phyloP scores from a whole-genome alignment of 2,113 vertebrate species.

The Pseudorasbora parva region DNA sequence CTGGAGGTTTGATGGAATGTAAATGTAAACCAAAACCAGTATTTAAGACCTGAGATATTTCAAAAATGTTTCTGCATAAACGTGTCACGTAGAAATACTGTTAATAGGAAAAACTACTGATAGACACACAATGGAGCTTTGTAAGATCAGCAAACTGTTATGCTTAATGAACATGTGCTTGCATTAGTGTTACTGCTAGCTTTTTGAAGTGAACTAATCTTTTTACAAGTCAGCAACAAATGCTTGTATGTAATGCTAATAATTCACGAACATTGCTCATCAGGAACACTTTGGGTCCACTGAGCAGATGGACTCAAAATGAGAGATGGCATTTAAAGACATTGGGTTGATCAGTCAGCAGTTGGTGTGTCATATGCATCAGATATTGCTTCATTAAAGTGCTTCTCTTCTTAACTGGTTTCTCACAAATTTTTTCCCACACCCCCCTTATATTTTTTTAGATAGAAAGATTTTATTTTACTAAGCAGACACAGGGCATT shows the following conservation, averaged over 20 bases:
- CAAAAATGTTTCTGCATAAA: conserved; percentile 36
- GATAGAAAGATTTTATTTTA: too few relatives aligned
- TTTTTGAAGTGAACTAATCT: neutral
- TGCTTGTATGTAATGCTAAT: conserved; percentile 31
- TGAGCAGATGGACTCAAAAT: conserved; percentile 1
- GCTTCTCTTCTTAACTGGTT: conserved; percentile 8
- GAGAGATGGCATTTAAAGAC: conserved; percentile 46
- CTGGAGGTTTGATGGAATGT: conserved; percentile 27
- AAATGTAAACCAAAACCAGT: conserved; percentile 17
- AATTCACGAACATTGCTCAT: conserved; percentile 10
- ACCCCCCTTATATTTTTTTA: too few relatives aligned
- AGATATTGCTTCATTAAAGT: conserved; percentile 10
- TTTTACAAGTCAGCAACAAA: conserved; percentile 16
- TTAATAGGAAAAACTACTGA: conserved; percentile 26
- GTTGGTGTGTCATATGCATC: conserved; percentile 14
- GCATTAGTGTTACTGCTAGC: neutral
- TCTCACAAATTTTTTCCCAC: neutral
- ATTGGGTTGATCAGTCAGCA: conserved; percentile 38
- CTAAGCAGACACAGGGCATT: too few relatives aligned
- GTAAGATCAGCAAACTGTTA: neutral
- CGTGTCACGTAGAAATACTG: neutral
- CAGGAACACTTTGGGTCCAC: neutral
- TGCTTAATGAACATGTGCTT: neutral
- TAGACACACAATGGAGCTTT: conserved; percentile 27
- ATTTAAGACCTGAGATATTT: conserved; percentile 38